Base-by-base conservation (phyloP, 2,888 invertebrate genomes). In the Drosophila paracracens region DNA sequence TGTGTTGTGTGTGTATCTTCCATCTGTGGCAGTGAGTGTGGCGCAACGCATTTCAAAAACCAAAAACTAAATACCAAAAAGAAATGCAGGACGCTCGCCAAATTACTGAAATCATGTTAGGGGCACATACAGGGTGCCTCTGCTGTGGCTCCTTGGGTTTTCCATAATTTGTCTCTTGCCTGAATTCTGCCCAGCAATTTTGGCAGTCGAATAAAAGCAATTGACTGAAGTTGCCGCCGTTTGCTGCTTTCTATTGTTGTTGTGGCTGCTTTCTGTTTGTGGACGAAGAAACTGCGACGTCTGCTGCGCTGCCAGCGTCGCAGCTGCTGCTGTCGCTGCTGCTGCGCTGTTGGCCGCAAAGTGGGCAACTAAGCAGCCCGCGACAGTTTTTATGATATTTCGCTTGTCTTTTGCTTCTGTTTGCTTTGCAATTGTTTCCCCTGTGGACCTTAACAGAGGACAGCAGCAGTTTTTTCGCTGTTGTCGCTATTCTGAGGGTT, bases 341-440 rank as follows among this genome's bases (percentile, higher is more conserved):
- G 62, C 57, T 62, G 36, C 40, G 46, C 56, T 71, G 81, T 57
- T 64, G 78, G 70, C 64, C 79, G 48, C 50, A 69, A 74, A 69
- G 54, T 58, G 56, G 62, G 52, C 66, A 73, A 63, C 74, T 73
- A 67, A 65, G 73, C 77, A 73, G 48, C 61, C 53, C 72, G 72
- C 71, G 70, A 71, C 68, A 67, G 84, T 84, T 83, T 75, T 81
- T 72, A 65, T 79, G 72, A 75, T 62, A 66, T 82, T 69, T 60
- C 46, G 62, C 61, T 33, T 38, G 64, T 61, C 43, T 58, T 62
- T 74, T 63, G 27, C 36, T 66, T 36, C 64, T 70, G 77, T 88
- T 88, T 84, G 80, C 51, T 82, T 77, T 82, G 86, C 90, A 85
- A 82, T 86, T 89, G 75, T 80, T 85, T 89, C 86, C 83, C 82